Evolutionary conservation across 2,113 vertebrate genomes (phyloP), one percentile per base, ranked within the genome.

Genomic region (Potamarius usumacintae): DNA sequence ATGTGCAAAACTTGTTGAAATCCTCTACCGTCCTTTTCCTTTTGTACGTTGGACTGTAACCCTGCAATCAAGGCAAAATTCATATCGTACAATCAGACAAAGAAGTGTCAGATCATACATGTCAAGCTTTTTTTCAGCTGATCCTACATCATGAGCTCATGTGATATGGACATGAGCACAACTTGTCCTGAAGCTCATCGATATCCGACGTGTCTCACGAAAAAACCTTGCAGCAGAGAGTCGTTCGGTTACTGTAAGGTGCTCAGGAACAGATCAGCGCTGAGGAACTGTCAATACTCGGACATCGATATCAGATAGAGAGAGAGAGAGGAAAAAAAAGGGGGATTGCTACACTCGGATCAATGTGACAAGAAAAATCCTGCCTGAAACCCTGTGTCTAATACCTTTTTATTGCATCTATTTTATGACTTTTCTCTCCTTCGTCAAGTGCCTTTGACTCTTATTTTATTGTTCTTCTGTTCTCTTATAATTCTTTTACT

Each of bases 1-100:
- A 99, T 63, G 98, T 99, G 92, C 98, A 99, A 94, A 99, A 99
- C 92, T 99, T 97, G 94, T 99, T 99, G 93, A 99, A 99, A 92
- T 99, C 98, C 89, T 99, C 98, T 25, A 99, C 97, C 0, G 98
- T 99, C 90, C 98, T 94, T 76, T 96, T 96, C 85, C 96, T 96
- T 90, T 95, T 96, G 92, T 92, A 96, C 10, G 95, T 94, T 8
- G 97, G 96, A 89, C 96, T 95, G 90, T 96, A 97, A 1, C 95
- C 97, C 97, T 99, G 89, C 17, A 71, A 88, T 58, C 90, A 91
- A 69, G 3, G 72, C 77, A 85, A 27, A 25, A 74, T 52, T 14
- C 14, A 18, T 48, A 85, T 52, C 12, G 12, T 65, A 74, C 34
- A 74, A 4, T 48, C 22, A 48, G 7, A 48, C 30, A 0, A 18